A percentile compares a stretch with the other conserved stretches of the same genome.
These are phyloP conservation scores for Axea sp. DNA, from an alignment of 2,888 invertebrate species.

Conservation along the genomic window DNA sequence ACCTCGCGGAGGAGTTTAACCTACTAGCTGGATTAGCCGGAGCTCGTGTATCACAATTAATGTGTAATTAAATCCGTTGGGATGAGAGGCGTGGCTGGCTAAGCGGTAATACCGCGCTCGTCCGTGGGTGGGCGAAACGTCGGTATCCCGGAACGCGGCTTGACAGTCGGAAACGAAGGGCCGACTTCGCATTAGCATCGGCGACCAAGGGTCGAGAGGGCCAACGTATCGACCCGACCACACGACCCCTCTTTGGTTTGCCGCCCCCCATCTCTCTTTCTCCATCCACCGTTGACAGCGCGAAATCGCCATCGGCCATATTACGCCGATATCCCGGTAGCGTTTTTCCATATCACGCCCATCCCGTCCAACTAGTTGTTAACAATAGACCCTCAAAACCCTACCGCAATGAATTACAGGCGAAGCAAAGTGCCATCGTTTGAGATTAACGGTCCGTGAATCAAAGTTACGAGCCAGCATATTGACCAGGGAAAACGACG, in stretches of 20 bases:
- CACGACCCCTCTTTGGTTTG: conserved; percentile 2
- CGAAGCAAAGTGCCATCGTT: background rate
- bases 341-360: conserved; percentile 7
- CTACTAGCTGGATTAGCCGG: conserved; percentile 38
- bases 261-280: background rate
- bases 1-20: conserved; percentile 43
- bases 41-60: conserved; percentile 69
- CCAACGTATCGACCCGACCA: conserved; percentile 44
- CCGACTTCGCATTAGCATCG: conserved; percentile 55
- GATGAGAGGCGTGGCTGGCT: conserved; percentile 66
- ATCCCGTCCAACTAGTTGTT: conserved; percentile 6
- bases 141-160: conserved; percentile 45
- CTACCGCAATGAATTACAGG: background rate
- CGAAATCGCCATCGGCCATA: conserved; percentile 16
- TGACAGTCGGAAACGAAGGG: conserved; percentile 61
- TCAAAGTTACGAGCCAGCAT: background rate
- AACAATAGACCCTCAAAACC: conserved; percentile 11
- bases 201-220: conserved; percentile 52
- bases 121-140: conserved; percentile 42
- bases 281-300: conserved; percentile 2
- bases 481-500: background rate
- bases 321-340: conserved; percentile 6
- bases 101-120: conserved; percentile 34
- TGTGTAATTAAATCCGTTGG: conserved; percentile 73
- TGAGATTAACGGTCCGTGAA: conserved; percentile 10